Evolutionary conservation across 2,797 vertebrate genomes (phyloP).

Genomic region (Falco novaeseelandiae): DNA sequence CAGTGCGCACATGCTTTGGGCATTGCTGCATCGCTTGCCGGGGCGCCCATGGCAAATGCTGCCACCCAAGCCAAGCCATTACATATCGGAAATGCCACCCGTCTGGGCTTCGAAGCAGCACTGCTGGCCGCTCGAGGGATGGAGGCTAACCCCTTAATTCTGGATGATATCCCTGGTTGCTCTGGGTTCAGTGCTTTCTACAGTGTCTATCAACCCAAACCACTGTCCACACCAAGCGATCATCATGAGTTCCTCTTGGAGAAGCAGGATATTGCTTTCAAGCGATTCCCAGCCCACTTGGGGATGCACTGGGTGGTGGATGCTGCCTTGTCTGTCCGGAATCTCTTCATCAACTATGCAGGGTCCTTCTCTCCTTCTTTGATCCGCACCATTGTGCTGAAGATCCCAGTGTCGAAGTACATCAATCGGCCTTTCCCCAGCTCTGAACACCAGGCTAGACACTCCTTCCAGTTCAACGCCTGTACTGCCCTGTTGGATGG

Average conservation of each 20-base stretch:
- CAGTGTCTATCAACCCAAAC: constrained; percentile 80
- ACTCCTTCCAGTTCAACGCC: constrained; percentile 91
- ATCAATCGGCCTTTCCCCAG: constrained; percentile 88
- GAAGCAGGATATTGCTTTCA: constrained; percentile 88
- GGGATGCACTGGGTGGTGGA: constrained; percentile 91
- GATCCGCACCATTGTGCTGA: constrained; percentile 82
- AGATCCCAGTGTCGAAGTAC: constrained; percentile 88
- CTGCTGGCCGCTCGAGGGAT: constrained; percentile 86
- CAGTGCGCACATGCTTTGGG: constrained; percentile 85
- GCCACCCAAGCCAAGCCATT: constrained; percentile 89
- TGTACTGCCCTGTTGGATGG: constrained; percentile 87
- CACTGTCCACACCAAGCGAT: constrained; percentile 58
- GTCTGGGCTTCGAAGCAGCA: constrained; percentile 87
- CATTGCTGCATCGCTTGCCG: constrained; percentile 86
- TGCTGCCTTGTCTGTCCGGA: constrained; percentile 81
- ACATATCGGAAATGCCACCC: constrained; percentile 86
- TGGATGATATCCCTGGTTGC: constrained; percentile 84
- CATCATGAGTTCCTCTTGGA: constrained; percentile 83
- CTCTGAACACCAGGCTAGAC: constrained; percentile 88
- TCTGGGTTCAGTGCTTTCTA: constrained; percentile 88
- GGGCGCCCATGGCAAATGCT: constrained; percentile 92
- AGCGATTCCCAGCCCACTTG: constrained; percentile 88
- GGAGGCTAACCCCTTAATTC: constrained; percentile 82
- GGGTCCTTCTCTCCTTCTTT: constrained; percentile 74
- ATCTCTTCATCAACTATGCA: constrained; percentile 72